These are phyloP conservation scores for Sandelia bainsii DNA, from an alignment of 2,797 vertebrate species.

Conservation along the genomic window DNA sequence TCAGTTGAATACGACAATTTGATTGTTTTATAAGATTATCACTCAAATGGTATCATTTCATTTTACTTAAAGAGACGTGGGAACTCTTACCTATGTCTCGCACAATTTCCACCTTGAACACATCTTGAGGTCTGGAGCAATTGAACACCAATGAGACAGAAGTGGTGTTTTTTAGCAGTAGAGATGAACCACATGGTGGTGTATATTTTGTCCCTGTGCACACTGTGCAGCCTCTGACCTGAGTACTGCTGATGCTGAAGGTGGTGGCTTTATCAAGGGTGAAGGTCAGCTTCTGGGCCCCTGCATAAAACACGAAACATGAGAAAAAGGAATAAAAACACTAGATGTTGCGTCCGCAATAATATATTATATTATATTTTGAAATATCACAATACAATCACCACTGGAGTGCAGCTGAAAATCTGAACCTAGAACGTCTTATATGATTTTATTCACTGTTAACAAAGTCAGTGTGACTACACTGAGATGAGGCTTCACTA, in stretches of 20 bases:
- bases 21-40: neutral
- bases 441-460: neutral
- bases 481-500: slow-evolving; percentile 19
- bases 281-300: slow-evolving; percentile 40
- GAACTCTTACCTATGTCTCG: slow-evolving; percentile 68
- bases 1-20: neutral
- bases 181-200: slow-evolving; percentile 26
- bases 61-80: neutral
- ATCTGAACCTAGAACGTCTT: too few relatives aligned
- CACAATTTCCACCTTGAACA: slow-evolving; percentile 72
- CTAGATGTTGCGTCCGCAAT: neutral
- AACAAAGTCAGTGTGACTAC: slow-evolving; percentile 26
- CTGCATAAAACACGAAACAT: slow-evolving; percentile 43
- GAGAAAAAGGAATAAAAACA: neutral
- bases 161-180: slow-evolving; percentile 24
- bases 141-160: slow-evolving; percentile 59
- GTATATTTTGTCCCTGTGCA: slow-evolving; percentile 38
- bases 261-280: slow-evolving; percentile 48
- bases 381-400: neutral
- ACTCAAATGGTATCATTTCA: neutral
- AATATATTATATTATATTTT: neutral
- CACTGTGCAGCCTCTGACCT: slow-evolving; percentile 63
- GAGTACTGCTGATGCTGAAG: slow-evolving; percentile 57
- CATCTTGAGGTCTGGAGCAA: slow-evolving; percentile 71
- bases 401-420: neutral